Percentiles rank a stretch among this genome's conserved stretches.
These are phyloP conservation scores for Nemurella pictetii DNA, from an alignment of 2,888 invertebrate species.

Conservation along the genomic window DNA sequence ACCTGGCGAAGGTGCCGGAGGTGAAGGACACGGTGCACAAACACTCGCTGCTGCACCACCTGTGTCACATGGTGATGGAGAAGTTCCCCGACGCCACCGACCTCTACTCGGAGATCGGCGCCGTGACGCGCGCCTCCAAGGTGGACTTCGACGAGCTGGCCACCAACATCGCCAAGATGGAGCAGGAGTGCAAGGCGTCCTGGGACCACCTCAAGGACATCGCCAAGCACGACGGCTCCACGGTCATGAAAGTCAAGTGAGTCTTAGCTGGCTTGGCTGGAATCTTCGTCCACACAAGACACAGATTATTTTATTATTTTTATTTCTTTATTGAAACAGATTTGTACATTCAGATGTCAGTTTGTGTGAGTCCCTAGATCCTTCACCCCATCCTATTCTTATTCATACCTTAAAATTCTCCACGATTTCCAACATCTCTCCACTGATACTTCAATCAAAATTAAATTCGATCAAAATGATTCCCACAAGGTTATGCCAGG, in stretches of 20 bases:
- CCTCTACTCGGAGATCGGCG: conserved; percentile 95
- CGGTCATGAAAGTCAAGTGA: conserved; percentile 82
- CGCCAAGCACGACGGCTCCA: conserved; percentile 87
- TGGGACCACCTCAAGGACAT: conserved; percentile 96
- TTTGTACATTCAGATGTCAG: background rate
- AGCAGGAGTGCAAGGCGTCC: conserved; percentile 94
- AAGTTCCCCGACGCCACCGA: conserved; percentile 94
- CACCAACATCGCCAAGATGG: conserved; percentile 83
- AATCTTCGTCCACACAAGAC: too few relatives aligned
- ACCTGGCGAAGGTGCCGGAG: conserved; percentile 95
- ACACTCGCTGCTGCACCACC: conserved; percentile 94
- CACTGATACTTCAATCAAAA: too few relatives aligned
- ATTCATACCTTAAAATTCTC: too few relatives aligned
- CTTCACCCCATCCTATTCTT: too few relatives aligned
- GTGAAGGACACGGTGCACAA: conserved; percentile 99
- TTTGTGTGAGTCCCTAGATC: background rate
- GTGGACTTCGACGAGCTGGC: conserved; percentile 94
- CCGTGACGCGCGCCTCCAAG: conserved; percentile 87
- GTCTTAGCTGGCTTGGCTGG: conserved; percentile 47
- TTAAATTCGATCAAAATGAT: too few relatives aligned
- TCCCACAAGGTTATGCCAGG: too few relatives aligned
- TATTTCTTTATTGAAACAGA: too few relatives aligned
- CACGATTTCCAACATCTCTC: too few relatives aligned
- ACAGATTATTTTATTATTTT: conserved; percentile 2
- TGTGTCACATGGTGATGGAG: conserved; percentile 97